A percentile compares a stretch with the other conserved stretches of the same genome.
Conservation (phyloP, 2,888 invertebrate genomes). For the Liodrosophila aerea region DNA sequence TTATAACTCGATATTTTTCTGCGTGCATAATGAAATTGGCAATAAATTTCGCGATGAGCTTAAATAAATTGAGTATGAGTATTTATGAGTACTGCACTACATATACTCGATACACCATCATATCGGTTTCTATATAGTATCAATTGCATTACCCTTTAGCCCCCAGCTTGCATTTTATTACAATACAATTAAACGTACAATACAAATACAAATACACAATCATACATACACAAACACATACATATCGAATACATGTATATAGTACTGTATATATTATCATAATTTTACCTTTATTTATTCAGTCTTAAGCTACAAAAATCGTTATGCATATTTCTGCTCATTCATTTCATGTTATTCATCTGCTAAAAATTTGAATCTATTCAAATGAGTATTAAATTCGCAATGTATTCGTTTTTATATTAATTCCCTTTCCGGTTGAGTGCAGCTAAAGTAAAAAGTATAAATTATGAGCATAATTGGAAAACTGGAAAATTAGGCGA, state of each 20-base stretch:
- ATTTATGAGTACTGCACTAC: slow-evolving; percentile 5
- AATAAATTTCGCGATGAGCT: slow-evolving; percentile 63
- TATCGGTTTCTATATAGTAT: slow-evolving; percentile 52
- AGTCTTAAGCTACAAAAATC: slow-evolving; percentile 79
- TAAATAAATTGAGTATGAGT: slow-evolving; percentile 60
- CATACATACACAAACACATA: slow-evolving; percentile 51
- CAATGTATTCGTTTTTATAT: slow-evolving; percentile 48
- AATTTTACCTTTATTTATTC: slow-evolving; percentile 72
- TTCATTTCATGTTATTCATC: slow-evolving; percentile 29
- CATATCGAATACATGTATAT: slow-evolving; percentile 11
- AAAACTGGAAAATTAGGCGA: slow-evolving; percentile 13
- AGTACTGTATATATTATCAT: slow-evolving; percentile 56
- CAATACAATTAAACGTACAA: slow-evolving; percentile 71
- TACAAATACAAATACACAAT: slow-evolving; percentile 57
- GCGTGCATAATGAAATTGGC: slow-evolving; percentile 70
- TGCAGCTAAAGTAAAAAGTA: slow-evolving; percentile 40
- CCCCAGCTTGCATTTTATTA: slow-evolving; percentile 70
- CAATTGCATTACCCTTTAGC: slow-evolving; percentile 71
- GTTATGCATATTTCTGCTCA: slow-evolving; percentile 69
- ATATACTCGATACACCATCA: slow-evolving; percentile 15
- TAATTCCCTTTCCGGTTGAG: slow-evolving; percentile 30
- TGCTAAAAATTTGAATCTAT: slow-evolving; percentile 62
- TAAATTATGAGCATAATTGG: not conserved
- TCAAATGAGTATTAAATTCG: slow-evolving; percentile 71
- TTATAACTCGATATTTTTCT: slow-evolving; percentile 48